Percentiles rank a stretch among this genome's conserved stretches.
These are phyloP conservation scores for Aphis craccivora DNA, from an alignment of 1,140 invertebrate species.

Conservation along the genomic window DNA sequence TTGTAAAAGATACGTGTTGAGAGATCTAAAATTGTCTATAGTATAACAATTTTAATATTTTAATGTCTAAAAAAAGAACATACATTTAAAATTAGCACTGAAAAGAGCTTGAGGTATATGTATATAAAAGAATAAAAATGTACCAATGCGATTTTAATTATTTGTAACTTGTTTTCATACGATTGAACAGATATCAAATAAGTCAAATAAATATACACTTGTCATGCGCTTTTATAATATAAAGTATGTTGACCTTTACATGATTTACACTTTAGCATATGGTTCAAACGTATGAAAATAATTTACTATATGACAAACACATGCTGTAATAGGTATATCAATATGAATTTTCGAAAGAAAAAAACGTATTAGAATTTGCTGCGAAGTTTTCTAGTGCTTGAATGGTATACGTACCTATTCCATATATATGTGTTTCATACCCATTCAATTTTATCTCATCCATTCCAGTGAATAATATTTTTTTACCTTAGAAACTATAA, in stretches of 20 bases:
- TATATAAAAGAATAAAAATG: neutral
- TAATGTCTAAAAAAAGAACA: neutral
- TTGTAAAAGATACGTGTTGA: no score
- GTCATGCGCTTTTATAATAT: neutral
- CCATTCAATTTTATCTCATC: conserved; percentile 35
- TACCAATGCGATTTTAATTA: neutral
- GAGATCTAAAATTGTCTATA: neutral
- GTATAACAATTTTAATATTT: neutral
- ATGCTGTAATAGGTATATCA: neutral
- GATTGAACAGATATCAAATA: neutral
- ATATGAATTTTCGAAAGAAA: neutral
- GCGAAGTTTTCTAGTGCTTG: neutral
- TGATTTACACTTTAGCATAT: neutral
- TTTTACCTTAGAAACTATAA: conserved; percentile 4
- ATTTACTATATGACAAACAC: neutral
- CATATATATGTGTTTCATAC: neutral
- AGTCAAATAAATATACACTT: neutral
- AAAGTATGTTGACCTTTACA: neutral
- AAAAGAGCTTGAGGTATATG: neutral
- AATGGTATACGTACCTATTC: neutral
- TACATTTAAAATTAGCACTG: neutral
- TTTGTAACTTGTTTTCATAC: neutral
- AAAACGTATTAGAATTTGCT: neutral
- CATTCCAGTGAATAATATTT: conserved; percentile 23
- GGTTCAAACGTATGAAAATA: neutral